Base-by-base conservation (phyloP, 1,140 invertebrate genomes). In the Sycophila sp. region DNA sequence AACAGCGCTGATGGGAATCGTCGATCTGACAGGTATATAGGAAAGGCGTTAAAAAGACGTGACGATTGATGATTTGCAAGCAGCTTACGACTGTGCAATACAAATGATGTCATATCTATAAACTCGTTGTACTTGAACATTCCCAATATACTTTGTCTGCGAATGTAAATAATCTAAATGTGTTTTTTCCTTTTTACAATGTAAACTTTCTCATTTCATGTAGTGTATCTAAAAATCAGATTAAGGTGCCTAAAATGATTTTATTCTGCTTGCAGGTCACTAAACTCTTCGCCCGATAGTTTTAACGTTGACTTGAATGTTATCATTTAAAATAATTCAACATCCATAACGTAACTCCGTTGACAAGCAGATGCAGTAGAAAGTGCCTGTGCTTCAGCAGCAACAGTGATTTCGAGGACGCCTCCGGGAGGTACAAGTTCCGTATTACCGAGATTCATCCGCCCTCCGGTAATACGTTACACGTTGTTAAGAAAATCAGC, bases 301-400 rank as follows among this genome's bases (percentile, higher is more conserved):
- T 81, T 78, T 76, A 86, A 85, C 69, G 73, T 84, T 78, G 83
- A 84, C 72, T 79, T 83, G 73, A 85, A 85, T 55, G 77, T 82
- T 73, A 77, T 85, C 58, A 80, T 84, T 73, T 84, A 81, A 78
- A 11, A 38, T 6, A 59, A 53, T n/a, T n/a, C n/a, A n/a, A n/a
- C 30, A 67, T 17, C 32, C 30, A 71, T 73, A 73, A 47, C 60
- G 7, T 59, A 32, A 53, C 36, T 63, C 34, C 69, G 36, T 65
- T 68, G 56, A 60, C 59, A 47, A 69, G 19, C 58, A 69, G 67
- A 69, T 62, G 17, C 56, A 38, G 24, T 7, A n/a, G n/a, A 62
- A 22, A 42, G 45, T n/a, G 36, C 24, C 22, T 42, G 8, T 19
- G 19, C 1, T 22, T 24, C 47, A 34, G 32, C 26, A 26, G 13